These are phyloP conservation scores for Paramuricea clavata DNA, from an alignment of 92 coral and sea anemone genomes.

Conservation along the genomic window DNA sequence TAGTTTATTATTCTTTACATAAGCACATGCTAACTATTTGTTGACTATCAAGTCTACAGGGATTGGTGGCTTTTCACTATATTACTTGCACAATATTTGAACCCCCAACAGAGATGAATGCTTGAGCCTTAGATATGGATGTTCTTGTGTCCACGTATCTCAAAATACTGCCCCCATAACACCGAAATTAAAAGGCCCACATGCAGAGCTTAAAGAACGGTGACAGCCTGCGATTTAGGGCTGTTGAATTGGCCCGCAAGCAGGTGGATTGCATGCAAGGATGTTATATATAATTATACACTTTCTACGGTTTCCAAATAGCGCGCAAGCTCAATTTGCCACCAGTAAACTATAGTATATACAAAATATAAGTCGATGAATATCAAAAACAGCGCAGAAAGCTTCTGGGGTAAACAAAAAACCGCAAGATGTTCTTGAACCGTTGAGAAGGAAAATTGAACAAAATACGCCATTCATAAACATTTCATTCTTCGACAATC, in stretches of 20 bases:
- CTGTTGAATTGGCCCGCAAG: not conserved
- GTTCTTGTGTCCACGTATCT: no score
- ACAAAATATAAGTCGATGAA: not conserved
- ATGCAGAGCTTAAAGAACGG: no score
- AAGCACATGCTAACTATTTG: no score
- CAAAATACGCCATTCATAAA: no score
- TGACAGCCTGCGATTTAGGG: not conserved
- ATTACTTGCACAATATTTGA: no score
- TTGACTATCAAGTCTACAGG: no score
- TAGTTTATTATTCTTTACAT: no score
- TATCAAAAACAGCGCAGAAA: not conserved
- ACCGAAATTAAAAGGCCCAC: no score
- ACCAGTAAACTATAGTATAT: not conserved
- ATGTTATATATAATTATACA: not conserved
- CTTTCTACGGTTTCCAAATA: not conserved
- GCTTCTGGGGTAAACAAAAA: no score
- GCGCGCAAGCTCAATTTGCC: not conserved
- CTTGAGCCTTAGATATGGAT: not conserved
- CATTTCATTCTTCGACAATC: no score
- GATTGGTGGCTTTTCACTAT: no score
- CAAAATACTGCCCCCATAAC: no score
- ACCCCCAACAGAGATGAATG: not conserved
- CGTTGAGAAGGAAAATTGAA: not conserved
- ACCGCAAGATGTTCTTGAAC: not conserved
- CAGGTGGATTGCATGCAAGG: not conserved